phyloP scores from a whole-genome alignment of 1,140 invertebrate species.

The Calliopsis andreniformis region DNA sequence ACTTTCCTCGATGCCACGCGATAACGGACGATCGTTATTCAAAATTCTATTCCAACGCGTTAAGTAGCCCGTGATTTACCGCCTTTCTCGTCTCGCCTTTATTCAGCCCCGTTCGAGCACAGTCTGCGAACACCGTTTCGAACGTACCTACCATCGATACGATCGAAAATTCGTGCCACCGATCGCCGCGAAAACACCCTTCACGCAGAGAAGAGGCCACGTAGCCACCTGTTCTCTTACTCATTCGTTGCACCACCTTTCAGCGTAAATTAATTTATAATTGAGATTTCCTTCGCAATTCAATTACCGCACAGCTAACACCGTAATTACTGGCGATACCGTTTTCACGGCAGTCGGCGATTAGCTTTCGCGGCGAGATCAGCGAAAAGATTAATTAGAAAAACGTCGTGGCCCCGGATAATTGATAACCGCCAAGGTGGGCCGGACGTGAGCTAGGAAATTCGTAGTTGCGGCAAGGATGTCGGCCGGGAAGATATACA shows the following conservation, averaged over 20 bases:
- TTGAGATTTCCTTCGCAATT: constrained; percentile 15
- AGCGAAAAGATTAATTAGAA: constrained; percentile 16
- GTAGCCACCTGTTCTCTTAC: no score
- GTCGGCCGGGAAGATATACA: constrained; percentile 16
- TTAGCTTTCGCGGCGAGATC: background rate
- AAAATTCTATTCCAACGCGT: constrained; percentile 48
- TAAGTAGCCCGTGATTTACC: constrained; percentile 48
- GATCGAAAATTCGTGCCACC: constrained; percentile 20
- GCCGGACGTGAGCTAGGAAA: constrained; percentile 36
- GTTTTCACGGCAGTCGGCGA: constrained; percentile 22
- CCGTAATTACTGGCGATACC: constrained; percentile 7
- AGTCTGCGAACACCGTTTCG: constrained; percentile 38
- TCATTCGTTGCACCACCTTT: no score
- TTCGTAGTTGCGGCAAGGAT: constrained; percentile 17
- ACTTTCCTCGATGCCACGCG: constrained; percentile 46
- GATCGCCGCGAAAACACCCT: background rate
- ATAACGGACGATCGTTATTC: constrained; percentile 48
- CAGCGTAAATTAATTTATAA: background rate
- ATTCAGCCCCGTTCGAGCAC: constrained; percentile 9
- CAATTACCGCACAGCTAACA: constrained; percentile 19
- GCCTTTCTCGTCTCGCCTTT: constrained; percentile 31
- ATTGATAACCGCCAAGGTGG: constrained; percentile 30
- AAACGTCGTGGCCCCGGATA: constrained; percentile 38
- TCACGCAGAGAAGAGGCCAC: constrained; percentile 9
- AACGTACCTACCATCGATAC: constrained; percentile 30